Conservation (phyloP, 35 echinoderm and acorn worm species). For the Antedon bifida region DNA sequence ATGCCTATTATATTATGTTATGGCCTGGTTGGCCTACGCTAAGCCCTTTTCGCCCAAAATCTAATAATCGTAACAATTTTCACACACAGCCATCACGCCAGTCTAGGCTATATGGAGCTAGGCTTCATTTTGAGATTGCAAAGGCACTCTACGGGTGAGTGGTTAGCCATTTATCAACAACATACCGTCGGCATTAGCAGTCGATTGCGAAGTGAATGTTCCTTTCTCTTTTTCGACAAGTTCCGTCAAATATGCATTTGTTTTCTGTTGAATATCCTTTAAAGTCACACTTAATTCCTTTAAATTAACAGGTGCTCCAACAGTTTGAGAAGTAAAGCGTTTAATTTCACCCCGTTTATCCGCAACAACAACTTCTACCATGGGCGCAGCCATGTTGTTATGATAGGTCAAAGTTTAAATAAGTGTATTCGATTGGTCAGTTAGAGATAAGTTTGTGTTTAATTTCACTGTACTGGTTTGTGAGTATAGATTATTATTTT, state of each 20-base stretch:
- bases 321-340: constrained; percentile 1
- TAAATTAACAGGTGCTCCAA: background rate
- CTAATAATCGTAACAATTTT: too few species aligned
- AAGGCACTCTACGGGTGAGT: background rate
- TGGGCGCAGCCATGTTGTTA: constrained; percentile 36
- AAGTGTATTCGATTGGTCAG: background rate
- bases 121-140: too few species aligned
- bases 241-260: constrained; percentile 21
- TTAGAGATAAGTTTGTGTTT: too few species aligned
- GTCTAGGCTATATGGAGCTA: too few species aligned
- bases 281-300: constrained; percentile 14
- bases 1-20: too few species aligned
- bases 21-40: too few species aligned
- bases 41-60: too few species aligned
- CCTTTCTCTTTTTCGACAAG: constrained; percentile 26
- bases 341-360: constrained; percentile 8
- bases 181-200: too few species aligned
- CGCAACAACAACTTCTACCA: constrained; percentile 1
- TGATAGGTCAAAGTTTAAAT: background rate
- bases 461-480: too few species aligned
- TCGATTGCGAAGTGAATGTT: too few species aligned
- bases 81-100: too few species aligned
- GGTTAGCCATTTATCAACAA: constrained; percentile 3
- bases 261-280: constrained; percentile 18
- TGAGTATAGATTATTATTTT: too few species aligned